phyloP scores from a whole-genome alignment of 2,888 invertebrate genomes.

The Mallateleia sp. region DNA sequence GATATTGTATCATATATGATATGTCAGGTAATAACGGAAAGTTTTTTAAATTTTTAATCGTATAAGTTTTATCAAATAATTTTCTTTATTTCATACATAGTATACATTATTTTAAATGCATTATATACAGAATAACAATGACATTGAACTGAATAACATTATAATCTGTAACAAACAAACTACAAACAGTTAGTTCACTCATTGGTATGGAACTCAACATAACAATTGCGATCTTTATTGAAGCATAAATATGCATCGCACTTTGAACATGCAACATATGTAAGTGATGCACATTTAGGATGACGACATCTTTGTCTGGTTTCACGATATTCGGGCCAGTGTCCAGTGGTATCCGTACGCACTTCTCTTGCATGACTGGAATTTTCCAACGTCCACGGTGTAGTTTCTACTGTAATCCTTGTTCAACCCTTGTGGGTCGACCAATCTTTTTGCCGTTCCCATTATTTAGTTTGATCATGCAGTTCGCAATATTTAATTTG shows the following conservation, averaged over 20 bases:
- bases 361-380: constrained; percentile 38
- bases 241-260: constrained; percentile 18
- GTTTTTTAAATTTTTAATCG: constrained; percentile 30
- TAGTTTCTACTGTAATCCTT: constrained; percentile 39
- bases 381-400: constrained; percentile 45
- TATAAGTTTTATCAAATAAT: constrained; percentile 34
- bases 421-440: constrained; percentile 39
- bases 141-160: too few relatives aligned
- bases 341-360: constrained; percentile 34
- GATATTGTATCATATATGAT: constrained; percentile 45
- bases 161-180: constrained; percentile 29
- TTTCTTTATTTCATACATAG: constrained; percentile 27
- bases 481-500: constrained; percentile 41
- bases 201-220: constrained; percentile 36
- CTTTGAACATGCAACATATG: constrained; percentile 22
- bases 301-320: constrained; percentile 3
- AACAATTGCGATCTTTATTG: constrained; percentile 46
- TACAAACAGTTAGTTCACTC: constrained; percentile 30
- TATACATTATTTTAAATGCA: constrained; percentile 28
- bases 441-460: constrained; percentile 40
- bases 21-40: constrained; percentile 36
- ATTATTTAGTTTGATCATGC: constrained; percentile 38
- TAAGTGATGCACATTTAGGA: not conserved
- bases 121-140: constrained; percentile 32
- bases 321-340: constrained; percentile 20